A percentile compares a stretch with the other conserved stretches of the same genome.
Conservation (phyloP, 1,140 invertebrate species). For the Homalodisca vitripennis region DNA sequence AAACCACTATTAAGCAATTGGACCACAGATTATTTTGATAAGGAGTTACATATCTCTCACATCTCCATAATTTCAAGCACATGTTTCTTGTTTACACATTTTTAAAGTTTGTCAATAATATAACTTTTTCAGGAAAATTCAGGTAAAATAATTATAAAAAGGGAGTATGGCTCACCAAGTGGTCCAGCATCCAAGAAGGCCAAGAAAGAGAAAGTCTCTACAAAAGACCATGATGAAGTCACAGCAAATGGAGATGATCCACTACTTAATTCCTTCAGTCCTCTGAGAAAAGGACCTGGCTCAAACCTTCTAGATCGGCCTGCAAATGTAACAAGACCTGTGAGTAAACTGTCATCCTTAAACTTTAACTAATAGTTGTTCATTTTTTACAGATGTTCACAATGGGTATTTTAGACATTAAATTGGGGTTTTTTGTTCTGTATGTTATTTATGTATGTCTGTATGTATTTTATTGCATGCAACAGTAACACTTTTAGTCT, state of each 20-base stretch:
- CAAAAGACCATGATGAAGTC: neutral
- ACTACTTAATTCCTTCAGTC: conserved; percentile 34
- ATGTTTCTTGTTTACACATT: neutral
- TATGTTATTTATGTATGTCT: too few relatives aligned
- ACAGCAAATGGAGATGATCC: conserved; percentile 18
- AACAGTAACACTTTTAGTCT: too few relatives aligned
- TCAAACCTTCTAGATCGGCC: conserved; percentile 63
- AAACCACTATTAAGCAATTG: too few relatives aligned
- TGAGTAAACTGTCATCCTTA: too few relatives aligned
- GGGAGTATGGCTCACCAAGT: conserved; percentile 20
- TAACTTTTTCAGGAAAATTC: conserved; percentile 15
- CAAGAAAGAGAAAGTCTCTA: neutral
- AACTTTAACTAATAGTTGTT: too few relatives aligned
- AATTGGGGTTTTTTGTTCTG: too few relatives aligned
- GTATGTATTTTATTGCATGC: too few relatives aligned
- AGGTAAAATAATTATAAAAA: conserved; percentile 30
- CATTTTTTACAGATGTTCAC: too few relatives aligned
- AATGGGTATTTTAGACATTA: too few relatives aligned
- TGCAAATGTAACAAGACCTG: conserved; percentile 63
- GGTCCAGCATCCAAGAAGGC: conserved; percentile 26
- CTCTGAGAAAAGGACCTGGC: conserved; percentile 55
- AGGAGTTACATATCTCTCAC: too few relatives aligned
- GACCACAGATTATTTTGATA: too few relatives aligned
- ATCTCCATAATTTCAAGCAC: neutral
- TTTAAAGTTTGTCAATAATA: neutral